Conservation (phyloP, 2,797 vertebrate genomes). For the Margarornis squamiger region DNA sequence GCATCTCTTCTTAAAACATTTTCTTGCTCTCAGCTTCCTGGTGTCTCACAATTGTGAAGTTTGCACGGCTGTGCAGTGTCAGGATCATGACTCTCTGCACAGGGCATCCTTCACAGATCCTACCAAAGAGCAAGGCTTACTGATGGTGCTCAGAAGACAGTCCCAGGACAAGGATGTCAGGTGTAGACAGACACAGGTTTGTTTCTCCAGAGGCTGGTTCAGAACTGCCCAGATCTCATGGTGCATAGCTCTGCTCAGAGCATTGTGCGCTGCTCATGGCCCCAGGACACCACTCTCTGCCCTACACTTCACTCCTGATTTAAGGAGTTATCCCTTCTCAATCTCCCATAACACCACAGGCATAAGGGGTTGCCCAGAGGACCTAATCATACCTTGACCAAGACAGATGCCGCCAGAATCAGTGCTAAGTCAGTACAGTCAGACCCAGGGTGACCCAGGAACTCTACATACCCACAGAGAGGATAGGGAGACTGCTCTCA, state of each 20-base stretch:
- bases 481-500: fast-evolving
- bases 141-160: fast-evolving
- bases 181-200: background rate
- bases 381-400: too few species aligned
- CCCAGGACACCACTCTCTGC: background rate
- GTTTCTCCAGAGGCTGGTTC: background rate
- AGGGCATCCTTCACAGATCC: background rate
- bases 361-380: fast-evolving
- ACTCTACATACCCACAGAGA: fast-evolving
- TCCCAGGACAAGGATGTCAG: fast-evolving
- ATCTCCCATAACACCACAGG: fast-evolving
- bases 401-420: background rate
- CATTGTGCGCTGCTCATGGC: fast-evolving
- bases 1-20: background rate
- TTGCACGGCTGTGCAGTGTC: background rate
- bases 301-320: background rate
- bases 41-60: background rate
- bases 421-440: background rate
- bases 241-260: background rate
- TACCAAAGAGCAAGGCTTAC: background rate
- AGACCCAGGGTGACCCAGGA: fast-evolving
- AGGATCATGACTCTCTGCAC: background rate
- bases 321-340: background rate
- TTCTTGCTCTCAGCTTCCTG: background rate
- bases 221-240: background rate